phyloP scores from a whole-genome alignment of 64 coral and sea anemone genomes.

The Porites australiensis region DNA sequence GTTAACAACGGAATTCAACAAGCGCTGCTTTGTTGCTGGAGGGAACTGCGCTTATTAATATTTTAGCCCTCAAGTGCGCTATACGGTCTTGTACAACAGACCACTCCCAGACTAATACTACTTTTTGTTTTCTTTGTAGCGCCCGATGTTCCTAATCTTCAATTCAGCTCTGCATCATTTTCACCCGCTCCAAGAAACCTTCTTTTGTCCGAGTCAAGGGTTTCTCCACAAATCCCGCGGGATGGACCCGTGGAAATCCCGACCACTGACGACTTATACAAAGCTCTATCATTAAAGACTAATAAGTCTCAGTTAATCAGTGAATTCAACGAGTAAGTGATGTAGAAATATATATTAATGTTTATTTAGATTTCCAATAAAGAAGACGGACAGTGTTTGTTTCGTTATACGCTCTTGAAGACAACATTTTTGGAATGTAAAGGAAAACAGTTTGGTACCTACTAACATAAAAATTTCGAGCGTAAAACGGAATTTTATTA shows the following conservation, averaged over 20 bases:
- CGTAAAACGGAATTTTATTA: no score
- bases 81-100: no score
- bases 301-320: slow-evolving; percentile 8
- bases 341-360: neutral
- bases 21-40: no score
- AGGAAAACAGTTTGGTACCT: no score
- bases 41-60: no score
- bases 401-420: neutral
- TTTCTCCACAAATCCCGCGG: slow-evolving; percentile 42
- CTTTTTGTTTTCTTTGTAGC: slow-evolving; percentile 9
- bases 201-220: slow-evolving; percentile 22
- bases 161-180: slow-evolving; percentile 52
- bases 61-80: no score
- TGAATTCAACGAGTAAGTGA: slow-evolving; percentile 55
- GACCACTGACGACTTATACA: slow-evolving; percentile 59
- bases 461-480: no score
- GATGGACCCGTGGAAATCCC: slow-evolving; percentile 66
- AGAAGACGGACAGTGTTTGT: neutral
- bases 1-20: no score
- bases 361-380: neutral
- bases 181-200: slow-evolving; percentile 53
- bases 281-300: slow-evolving; percentile 45
- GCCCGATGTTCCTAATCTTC: slow-evolving; percentile 59
- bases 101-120: no score
- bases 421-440: neutral